These are phyloP conservation scores for Tuta absoluta DNA, from an alignment of 2,888 invertebrate species.

Conservation along the genomic window DNA sequence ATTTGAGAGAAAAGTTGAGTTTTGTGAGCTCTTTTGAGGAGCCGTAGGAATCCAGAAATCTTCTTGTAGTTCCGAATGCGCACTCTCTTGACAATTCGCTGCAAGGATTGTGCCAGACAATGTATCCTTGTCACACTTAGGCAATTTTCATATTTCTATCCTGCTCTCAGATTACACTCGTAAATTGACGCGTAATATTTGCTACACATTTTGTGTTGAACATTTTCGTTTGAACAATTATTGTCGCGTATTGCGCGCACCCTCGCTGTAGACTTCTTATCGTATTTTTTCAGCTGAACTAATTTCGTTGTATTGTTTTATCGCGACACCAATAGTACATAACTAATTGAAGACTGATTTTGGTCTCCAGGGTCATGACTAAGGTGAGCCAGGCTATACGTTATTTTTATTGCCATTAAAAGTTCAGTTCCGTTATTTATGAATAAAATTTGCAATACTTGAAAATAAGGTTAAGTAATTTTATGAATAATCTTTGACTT, in stretches of 20 bases:
- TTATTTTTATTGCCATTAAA: constrained; percentile 11
- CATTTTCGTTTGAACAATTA: too few species aligned
- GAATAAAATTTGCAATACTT: constrained; percentile 18
- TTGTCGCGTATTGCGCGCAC: too few species aligned
- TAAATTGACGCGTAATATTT: too few species aligned
- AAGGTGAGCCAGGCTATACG: constrained; percentile 20
- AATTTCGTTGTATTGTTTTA: constrained; percentile 5
- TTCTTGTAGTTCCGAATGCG: not conserved
- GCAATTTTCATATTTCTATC: too few species aligned
- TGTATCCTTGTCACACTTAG: too few species aligned
- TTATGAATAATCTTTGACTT: not conserved
- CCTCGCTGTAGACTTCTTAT: constrained; percentile 14
- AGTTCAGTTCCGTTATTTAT: constrained; percentile 13
- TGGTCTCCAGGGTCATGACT: constrained; percentile 3
- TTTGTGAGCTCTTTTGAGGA: too few species aligned
- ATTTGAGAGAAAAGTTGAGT: too few species aligned
- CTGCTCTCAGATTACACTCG: too few species aligned
- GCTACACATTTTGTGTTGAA: too few species aligned
- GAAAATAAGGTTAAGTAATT: constrained; percentile 3
- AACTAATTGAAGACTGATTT: not conserved
- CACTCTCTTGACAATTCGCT: constrained; percentile 15
- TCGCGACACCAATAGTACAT: not conserved
- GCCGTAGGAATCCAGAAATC: too few species aligned
- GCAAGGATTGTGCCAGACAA: too few species aligned
- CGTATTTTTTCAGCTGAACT: constrained; percentile 18